Evolutionary conservation across 2,888 invertebrate species (phyloP).

Genomic region (Coelopa pilipes): DNA sequence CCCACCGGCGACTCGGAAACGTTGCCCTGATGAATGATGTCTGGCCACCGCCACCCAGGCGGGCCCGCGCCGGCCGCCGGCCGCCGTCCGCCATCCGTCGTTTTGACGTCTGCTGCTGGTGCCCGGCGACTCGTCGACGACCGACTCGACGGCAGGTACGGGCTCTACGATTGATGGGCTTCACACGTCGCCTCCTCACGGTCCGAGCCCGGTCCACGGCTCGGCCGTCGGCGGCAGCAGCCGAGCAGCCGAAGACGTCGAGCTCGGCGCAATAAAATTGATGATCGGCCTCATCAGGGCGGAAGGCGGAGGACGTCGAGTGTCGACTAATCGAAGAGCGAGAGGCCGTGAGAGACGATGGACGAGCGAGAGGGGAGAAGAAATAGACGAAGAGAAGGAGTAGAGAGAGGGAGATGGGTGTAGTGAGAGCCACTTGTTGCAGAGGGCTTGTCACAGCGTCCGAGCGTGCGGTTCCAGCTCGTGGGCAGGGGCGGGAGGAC

Average conservation of each 20-base stretch:
- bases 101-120: slow-evolving; percentile 36
- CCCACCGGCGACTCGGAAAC: not conserved
- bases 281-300: not conserved
- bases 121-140: slow-evolving; percentile 29
- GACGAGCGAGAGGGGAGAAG: too few relatives aligned
- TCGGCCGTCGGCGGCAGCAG: slow-evolving; percentile 11
- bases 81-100: slow-evolving; percentile 3
- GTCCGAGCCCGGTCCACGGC: not conserved
- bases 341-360: too few relatives aligned
- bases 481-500: not conserved
- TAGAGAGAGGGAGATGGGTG: not conserved
- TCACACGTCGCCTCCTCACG: slow-evolving; percentile 52
- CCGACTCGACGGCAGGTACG: slow-evolving; percentile 22
- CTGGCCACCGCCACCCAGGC: slow-evolving; percentile 29
- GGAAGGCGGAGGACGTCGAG: too few relatives aligned
- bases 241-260: not conserved
- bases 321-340: too few relatives aligned
- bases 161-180: slow-evolving; percentile 57
- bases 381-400: too few relatives aligned
- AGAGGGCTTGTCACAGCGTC: not conserved
- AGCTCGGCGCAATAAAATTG: slow-evolving; percentile 27
- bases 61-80: not conserved
- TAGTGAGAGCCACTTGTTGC: slow-evolving; percentile 29
- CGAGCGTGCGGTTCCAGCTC: not conserved
- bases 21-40: slow-evolving; percentile 29